Evolutionary conservation across 2,113 vertebrate genomes (phyloP), one percentile per base, ranked within the genome.

Genomic region (Phasianus colchicus): DNA sequence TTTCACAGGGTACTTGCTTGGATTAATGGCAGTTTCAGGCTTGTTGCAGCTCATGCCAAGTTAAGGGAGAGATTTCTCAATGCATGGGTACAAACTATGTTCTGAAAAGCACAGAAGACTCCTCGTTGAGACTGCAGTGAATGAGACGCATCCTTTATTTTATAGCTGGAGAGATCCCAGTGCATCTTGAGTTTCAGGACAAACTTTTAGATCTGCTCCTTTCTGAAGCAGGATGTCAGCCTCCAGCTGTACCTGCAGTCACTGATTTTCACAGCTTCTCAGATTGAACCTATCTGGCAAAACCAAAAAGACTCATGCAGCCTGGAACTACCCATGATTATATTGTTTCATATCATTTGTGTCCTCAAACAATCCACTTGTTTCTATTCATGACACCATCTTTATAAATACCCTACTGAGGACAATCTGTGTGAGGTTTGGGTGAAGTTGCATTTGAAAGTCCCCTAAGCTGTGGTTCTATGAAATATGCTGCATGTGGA

Each of bases 21-120:
- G 17, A 36, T 92, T 52, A 0, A 1, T 67, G 85, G 69, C 19
- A 60, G 79, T 81, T 93, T 88, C 5, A 2, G 87, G 69, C 75
- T 78, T 69, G 42, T 69, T 67, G 75, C 80, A 86, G 83, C 52
- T 75, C 54, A 6, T 78, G 83, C 40, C 73, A 84, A 77, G 88
- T 40, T 57, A 58, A 88, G 10, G 61, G 32, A 86, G 48, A 90
- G 34, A 83, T 92, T 94, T 95, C 83, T 65, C 65, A 86, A 92
- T 34, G n/a, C 57, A 27, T 0, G 47, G 25, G 61, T 57, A 21
- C 57, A 83, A 80, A 36, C 71, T n/a, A 11, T 71, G 10, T 1
- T 88, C 72, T 83, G 43, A 74, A 74, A 89, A 90, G 19, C 6
- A 66, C 12, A 38, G 70, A 63, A 54, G 8, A 8, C 11, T 75